Evolutionary conservation across 2,888 invertebrate genomes (phyloP), one percentile per base, ranked within the genome.

Genomic region (Ceraclea dissimilis): DNA sequence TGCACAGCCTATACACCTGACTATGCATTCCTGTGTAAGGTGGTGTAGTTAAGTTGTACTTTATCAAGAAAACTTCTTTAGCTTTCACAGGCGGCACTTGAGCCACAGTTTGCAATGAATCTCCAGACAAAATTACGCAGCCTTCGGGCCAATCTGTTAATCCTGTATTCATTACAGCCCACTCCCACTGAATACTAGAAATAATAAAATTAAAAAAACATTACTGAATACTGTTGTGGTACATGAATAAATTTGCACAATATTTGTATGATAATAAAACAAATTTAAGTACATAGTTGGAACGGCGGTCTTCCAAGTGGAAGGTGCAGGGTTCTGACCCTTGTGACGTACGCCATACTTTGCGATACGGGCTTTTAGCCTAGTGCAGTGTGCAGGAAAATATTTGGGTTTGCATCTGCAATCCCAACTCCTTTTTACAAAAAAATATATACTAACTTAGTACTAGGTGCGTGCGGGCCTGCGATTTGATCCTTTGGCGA

Each of bases 1-100:
- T 92, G 67, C 87, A 86, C 79, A 96, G 81, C 67, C 93, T 84
- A 87, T 95, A 97, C 76, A 90, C 88, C 64, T 90, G 90, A 71
- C 88, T 84, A 71, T 88, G 90, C 17, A 83, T 81, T 11, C 92
- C 93, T 43, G 85, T 79, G 56, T 75, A 70, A 13, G 79, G 72
- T 74, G 65, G 11, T 69, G 67, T 62, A 73, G 75, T 56, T 69
- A 68, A 46, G 39, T 13, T 33, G 22, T 51, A 48, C 10, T 33
- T 19, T 11, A 58, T 34, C n/a, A 47, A 34, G 6, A 11, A 6
- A 16, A 58, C 19, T 8, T 50, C 20, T 8, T 33, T 39, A 6
- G 53, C 50, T 2, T 19, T 26, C 10, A 57, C 18, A 53, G 71
- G 65, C 59, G 68, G 68, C 63, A 68, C 67, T 57, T 66, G 66